Evolutionary conservation across 1,140 invertebrate species (phyloP).

Genomic region (Myzus persicae): DNA sequence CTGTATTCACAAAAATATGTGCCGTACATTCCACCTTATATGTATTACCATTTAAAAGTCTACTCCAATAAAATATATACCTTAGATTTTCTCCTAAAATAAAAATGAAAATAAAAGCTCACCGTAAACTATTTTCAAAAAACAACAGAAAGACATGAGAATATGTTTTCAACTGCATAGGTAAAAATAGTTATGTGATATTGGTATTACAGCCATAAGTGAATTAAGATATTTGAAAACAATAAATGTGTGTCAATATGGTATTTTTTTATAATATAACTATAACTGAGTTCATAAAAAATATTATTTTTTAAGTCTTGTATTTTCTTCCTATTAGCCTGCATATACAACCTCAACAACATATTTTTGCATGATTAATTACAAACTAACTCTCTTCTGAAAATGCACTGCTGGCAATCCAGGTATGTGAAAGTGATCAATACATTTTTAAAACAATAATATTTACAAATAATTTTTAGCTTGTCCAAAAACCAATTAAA

Average conservation of each 20-base stretch:
- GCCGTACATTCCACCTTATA: not conserved
- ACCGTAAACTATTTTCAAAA: not conserved
- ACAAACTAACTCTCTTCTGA: not conserved
- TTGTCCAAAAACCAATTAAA: too few relatives aligned
- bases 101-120: not conserved
- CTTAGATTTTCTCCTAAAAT: not conserved
- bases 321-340: not conserved
- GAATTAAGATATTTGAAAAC: too few relatives aligned
- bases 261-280: not conserved
- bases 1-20: not conserved
- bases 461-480: too few relatives aligned
- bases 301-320: too few relatives aligned
- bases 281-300: too few relatives aligned
- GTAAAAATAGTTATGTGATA: not conserved
- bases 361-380: not conserved
- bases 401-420: not conserved
- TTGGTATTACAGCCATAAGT: too few relatives aligned
- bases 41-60: too few relatives aligned
- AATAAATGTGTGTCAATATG: too few relatives aligned
- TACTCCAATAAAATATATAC: not conserved
- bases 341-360: not conserved
- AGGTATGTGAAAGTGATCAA: not conserved
- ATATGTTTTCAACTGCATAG: not conserved
- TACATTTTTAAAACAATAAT: not conserved
- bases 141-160: fast-evolving